These are phyloP conservation scores for Neria commutata DNA, from an alignment of 2,888 invertebrate genomes.

Conservation along the genomic window DNA sequence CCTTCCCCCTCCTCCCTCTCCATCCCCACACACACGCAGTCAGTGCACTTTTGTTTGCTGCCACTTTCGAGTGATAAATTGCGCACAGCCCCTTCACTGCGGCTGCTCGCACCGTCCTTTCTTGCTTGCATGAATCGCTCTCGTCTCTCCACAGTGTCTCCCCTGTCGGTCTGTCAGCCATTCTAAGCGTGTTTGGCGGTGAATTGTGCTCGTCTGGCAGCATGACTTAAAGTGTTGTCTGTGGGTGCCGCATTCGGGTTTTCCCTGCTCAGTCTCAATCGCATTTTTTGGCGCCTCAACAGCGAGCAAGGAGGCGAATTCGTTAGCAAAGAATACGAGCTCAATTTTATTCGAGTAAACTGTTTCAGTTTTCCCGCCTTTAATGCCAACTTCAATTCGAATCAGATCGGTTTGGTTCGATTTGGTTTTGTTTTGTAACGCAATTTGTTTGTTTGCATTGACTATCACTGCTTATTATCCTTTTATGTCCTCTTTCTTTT, in stretches of 20 bases:
- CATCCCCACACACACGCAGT: neutral
- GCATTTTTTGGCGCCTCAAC: slow-evolving; percentile 12
- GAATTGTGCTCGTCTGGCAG: neutral
- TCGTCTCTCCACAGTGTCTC: neutral
- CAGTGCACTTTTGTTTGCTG: neutral
- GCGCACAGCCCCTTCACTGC: neutral
- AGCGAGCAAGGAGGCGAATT: too few species aligned
- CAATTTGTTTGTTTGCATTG: too few species aligned
- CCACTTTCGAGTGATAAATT: neutral
- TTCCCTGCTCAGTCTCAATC: neutral
- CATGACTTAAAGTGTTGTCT: too few species aligned
- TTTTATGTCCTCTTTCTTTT: too few species aligned
- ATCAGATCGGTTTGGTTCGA: too few species aligned
- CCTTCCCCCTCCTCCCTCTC: neutral
- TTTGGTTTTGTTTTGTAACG: too few species aligned
- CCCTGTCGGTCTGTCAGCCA: neutral
- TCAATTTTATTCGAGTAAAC: slow-evolving; percentile 19
- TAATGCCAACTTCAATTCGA: too few species aligned
- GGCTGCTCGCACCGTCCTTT: neutral
- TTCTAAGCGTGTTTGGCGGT: neutral
- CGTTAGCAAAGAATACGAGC: slow-evolving; percentile 20
- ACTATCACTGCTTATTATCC: too few species aligned
- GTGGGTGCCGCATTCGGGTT: neutral
- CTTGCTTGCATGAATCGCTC: neutral
- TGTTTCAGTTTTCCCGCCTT: slow-evolving; percentile 5